Evolutionary conservation across 92 coral and sea anemone genomes (phyloP).

Genomic region (Hydrozoanthus gracilis): DNA sequence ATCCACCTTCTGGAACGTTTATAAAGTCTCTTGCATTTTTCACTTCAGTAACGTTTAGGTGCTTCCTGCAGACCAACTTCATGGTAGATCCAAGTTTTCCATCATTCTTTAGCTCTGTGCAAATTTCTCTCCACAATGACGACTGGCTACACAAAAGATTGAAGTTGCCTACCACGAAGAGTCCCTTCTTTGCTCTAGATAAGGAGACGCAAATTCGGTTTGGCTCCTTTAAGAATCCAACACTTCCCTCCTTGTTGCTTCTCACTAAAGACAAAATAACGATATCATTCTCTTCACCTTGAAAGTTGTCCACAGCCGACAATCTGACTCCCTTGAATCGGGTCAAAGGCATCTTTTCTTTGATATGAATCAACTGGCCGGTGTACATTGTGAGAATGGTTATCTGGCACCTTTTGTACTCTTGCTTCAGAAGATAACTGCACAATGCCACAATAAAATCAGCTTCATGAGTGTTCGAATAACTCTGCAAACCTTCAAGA

Average conservation of each 20-base stretch:
- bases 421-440: constrained; percentile 40
- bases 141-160: constrained; percentile 56
- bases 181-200: constrained; percentile 77
- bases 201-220: constrained; percentile 87
- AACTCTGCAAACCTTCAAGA: constrained; percentile 35
- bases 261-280: constrained; percentile 52
- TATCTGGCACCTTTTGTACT: constrained; percentile 35
- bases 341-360: constrained; percentile 24
- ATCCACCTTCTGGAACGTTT: constrained; percentile 62
- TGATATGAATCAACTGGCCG: constrained; percentile 38
- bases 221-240: constrained; percentile 75
- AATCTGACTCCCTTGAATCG: constrained; percentile 50
- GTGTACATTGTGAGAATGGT: constrained; percentile 52
- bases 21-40: constrained; percentile 52
- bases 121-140: constrained; percentile 69
- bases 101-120: constrained; percentile 57
- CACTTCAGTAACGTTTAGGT: constrained; percentile 39
- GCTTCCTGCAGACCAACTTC: constrained; percentile 54
- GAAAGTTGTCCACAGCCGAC: constrained; percentile 62
- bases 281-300: constrained; percentile 69
- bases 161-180: constrained; percentile 79
- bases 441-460: constrained; percentile 41
- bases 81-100: constrained; percentile 45
- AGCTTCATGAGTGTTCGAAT: constrained; percentile 48
- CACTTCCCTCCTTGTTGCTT: constrained; percentile 50